phyloP scores from a whole-genome alignment of 2,888 invertebrate genomes.

The Dichetophora obliterata region DNA sequence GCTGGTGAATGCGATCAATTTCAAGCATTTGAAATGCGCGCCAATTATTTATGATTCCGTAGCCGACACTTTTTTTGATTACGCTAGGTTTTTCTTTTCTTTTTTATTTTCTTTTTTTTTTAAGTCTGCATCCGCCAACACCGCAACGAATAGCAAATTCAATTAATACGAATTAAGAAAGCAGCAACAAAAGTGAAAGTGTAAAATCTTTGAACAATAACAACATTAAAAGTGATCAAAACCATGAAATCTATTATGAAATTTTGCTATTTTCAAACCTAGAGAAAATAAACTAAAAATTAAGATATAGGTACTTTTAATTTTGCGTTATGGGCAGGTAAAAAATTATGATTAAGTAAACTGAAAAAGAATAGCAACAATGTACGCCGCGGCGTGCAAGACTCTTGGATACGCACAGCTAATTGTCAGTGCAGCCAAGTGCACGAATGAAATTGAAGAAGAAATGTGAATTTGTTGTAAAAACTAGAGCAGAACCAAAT shows the following conservation, averaged over 20 bases:
- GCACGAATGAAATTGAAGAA: not conserved
- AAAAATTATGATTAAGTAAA: too few relatives aligned
- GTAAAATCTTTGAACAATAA: not conserved
- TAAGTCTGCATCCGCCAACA: not conserved
- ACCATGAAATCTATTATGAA: not conserved
- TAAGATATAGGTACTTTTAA: too few relatives aligned
- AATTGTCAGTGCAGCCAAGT: slow-evolving; percentile 1
- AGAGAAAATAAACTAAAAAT: too few relatives aligned
- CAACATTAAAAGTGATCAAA: not conserved
- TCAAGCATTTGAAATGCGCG: slow-evolving; percentile 3
- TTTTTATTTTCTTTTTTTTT: not conserved
- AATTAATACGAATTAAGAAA: not conserved
- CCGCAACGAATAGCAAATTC: not conserved
- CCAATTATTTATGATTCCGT: slow-evolving; percentile 25
- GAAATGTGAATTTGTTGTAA: not conserved
- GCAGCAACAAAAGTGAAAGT: slow-evolving; percentile 11
- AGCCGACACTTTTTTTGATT: slow-evolving; percentile 21
- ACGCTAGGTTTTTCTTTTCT: not conserved
- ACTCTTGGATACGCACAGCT: not conserved
- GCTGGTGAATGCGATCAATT: slow-evolving; percentile 7
- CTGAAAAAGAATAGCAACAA: too few relatives aligned
- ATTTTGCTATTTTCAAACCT: not conserved
- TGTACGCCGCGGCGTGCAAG: too few relatives aligned
- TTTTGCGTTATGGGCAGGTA: too few relatives aligned
- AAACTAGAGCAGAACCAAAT: slow-evolving; percentile 12